phyloP scores from a whole-genome alignment of 2,888 invertebrate species.

The Drosophila bunnanda region DNA sequence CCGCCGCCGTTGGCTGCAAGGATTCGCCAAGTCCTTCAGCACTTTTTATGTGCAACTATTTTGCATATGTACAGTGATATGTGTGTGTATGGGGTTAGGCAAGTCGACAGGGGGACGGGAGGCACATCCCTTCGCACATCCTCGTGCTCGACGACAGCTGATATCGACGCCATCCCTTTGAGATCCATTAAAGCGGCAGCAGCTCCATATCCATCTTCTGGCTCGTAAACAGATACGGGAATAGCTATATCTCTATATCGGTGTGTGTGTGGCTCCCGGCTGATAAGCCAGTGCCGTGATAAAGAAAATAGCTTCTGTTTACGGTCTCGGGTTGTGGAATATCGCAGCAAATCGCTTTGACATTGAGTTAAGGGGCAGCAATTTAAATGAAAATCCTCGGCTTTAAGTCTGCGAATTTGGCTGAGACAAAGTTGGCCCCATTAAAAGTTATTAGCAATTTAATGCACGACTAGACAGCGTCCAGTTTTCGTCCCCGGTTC shows the following conservation, averaged over 20 bases:
- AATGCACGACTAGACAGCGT: conserved; percentile 76
- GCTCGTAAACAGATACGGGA: conserved; percentile 71
- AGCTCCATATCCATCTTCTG: conserved; percentile 55
- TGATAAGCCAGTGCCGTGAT: conserved; percentile 49
- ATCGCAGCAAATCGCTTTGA: conserved; percentile 60
- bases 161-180: conserved; percentile 50
- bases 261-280: conserved; percentile 50
- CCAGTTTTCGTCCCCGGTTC: conserved; percentile 12
- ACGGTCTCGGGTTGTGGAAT: conserved; percentile 26
- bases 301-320: conserved; percentile 42
- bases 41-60: conserved; percentile 77
- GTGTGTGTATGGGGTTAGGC: conserved; percentile 18
- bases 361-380: conserved; percentile 50
- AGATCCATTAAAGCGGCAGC: conserved; percentile 60
- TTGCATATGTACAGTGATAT: conserved; percentile 61
- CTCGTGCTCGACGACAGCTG: conserved; percentile 58
- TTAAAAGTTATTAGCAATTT: conserved; percentile 80
- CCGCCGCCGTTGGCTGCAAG: conserved; percentile 58
- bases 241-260: conserved; percentile 27
- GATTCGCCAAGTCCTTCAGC: conserved; percentile 63
- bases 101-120: conserved; percentile 27
- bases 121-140: conserved; percentile 40
- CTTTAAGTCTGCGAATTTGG: conserved; percentile 20
- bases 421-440: conserved; percentile 66
- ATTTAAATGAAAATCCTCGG: conserved; percentile 30